A percentile compares a stretch with the other conserved stretches of the same genome.
Evolutionary conservation across 2,797 vertebrate species (phyloP).

Genomic region (Labroides dimidiatus): DNA sequence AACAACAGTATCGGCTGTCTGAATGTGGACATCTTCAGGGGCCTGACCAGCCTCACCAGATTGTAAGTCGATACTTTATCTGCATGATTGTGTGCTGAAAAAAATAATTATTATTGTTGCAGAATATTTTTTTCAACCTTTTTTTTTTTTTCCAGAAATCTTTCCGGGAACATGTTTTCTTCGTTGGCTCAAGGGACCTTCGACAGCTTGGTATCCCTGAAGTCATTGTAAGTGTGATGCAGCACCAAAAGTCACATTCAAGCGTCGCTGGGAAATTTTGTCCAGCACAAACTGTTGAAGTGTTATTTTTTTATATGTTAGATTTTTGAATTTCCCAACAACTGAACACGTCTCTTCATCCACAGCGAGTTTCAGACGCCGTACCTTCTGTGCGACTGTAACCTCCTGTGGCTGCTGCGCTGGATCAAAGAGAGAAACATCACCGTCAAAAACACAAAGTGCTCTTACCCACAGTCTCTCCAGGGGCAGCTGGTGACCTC

Average conservation of each 20-base stretch:
- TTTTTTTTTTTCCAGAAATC: constrained; percentile 84
- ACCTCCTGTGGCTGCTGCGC: constrained; percentile 92
- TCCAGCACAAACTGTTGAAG: no score
- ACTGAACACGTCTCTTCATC: background rate
- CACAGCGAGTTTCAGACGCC: constrained; percentile 95
- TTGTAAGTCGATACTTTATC: constrained; percentile 87
- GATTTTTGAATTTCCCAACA: no score
- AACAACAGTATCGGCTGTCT: constrained; percentile 98
- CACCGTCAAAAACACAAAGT: constrained; percentile 91
- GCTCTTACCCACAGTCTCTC: constrained; percentile 92
- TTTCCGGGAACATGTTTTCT: constrained; percentile 97
- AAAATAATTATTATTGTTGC: background rate
- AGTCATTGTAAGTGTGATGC: constrained; percentile 90
- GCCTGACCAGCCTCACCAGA: constrained; percentile 89
- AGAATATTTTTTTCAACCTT: background rate
- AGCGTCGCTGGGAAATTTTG: background rate
- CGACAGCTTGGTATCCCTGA: constrained; percentile 91
- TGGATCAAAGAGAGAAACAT: constrained; percentile 93
- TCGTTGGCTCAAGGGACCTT: constrained; percentile 94
- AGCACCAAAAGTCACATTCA: constrained; percentile 3
- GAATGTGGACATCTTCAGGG: constrained; percentile 93
- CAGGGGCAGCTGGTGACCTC: constrained; percentile 89
- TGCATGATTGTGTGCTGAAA: background rate
- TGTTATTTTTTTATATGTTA: no score
- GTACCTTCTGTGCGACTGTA: constrained; percentile 96